Evolutionary conservation across 1,140 invertebrate species (phyloP).

Genomic region (Lepidurus arcticus): DNA sequence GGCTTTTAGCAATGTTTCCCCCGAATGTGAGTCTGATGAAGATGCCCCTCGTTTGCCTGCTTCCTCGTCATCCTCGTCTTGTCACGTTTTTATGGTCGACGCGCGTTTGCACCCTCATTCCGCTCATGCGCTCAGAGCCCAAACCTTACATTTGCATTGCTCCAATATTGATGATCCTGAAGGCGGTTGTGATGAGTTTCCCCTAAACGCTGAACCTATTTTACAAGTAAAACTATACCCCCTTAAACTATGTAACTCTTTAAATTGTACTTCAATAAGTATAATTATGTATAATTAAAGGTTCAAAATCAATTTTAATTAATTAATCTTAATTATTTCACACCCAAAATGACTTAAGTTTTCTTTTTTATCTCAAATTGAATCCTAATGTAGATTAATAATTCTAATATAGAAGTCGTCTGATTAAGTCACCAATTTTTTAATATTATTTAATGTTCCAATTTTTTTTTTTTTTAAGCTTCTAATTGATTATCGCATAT

Average conservation of each 20-base stretch:
- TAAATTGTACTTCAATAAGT: background rate
- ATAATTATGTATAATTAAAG: too few relatives aligned
- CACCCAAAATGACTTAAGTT: background rate
- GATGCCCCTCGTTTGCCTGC: constrained; percentile 23
- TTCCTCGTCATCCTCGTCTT: constrained; percentile 52
- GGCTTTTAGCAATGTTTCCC: constrained; percentile 2
- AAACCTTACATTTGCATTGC: constrained; percentile 70
- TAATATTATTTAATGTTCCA: background rate
- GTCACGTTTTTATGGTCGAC: constrained; percentile 91
- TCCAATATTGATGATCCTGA: constrained; percentile 49
- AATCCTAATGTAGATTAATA: background rate
- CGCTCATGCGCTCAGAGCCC: constrained; percentile 67
- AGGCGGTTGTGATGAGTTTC: constrained; percentile 78
- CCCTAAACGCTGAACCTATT: constrained; percentile 77
- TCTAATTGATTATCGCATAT: background rate
- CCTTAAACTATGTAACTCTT: background rate
- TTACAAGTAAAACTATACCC: constrained; percentile 46
- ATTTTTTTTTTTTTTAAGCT: background rate
- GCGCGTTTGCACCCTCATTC: constrained; percentile 66
- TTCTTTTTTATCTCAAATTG: background rate
- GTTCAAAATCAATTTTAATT: too few relatives aligned
- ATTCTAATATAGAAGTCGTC: background rate
- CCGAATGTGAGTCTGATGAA: constrained; percentile 3
- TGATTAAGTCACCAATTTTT: background rate
- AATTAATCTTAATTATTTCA: background rate